These are phyloP conservation scores for Gobio occitaniae DNA, from an alignment of 2,797 vertebrate genomes.

Conservation along the genomic window DNA sequence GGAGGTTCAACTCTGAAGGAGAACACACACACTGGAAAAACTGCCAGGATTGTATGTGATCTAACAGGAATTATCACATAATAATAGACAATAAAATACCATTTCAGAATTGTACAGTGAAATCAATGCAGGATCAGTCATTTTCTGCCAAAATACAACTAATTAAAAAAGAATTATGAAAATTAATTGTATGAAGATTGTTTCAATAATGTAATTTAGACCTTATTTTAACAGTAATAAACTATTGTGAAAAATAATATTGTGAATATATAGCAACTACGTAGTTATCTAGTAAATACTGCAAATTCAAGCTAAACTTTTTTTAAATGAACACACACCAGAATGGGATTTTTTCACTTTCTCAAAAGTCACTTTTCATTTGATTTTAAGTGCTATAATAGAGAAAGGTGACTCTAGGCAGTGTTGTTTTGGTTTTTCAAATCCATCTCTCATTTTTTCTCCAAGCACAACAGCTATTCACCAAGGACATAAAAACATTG, in stretches of 20 bases:
- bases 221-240: not conserved
- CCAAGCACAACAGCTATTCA: slow-evolving; percentile 26
- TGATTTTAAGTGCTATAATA: not conserved
- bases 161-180: not conserved
- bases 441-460: slow-evolving; percentile 8
- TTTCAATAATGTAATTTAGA: not conserved
- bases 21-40: slow-evolving; percentile 2
- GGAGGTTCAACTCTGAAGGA: not conserved
- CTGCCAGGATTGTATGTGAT: not conserved
- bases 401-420: not conserved
- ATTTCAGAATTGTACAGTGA: not conserved
- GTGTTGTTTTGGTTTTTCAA: slow-evolving; percentile 4
- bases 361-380: not conserved
- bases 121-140: not conserved
- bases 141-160: not conserved
- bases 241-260: not conserved
- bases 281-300: too few species aligned
- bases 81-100: not conserved
- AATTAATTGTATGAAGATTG: not conserved
- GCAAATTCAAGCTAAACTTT: too few species aligned
- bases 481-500: slow-evolving; percentile 35
- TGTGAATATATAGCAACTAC: too few species aligned
- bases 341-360: not conserved
- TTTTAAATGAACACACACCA: not conserved
- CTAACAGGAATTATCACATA: not conserved